Conservation (phyloP, 1,140 invertebrate genomes). For the Laupala kohalensis region DNA sequence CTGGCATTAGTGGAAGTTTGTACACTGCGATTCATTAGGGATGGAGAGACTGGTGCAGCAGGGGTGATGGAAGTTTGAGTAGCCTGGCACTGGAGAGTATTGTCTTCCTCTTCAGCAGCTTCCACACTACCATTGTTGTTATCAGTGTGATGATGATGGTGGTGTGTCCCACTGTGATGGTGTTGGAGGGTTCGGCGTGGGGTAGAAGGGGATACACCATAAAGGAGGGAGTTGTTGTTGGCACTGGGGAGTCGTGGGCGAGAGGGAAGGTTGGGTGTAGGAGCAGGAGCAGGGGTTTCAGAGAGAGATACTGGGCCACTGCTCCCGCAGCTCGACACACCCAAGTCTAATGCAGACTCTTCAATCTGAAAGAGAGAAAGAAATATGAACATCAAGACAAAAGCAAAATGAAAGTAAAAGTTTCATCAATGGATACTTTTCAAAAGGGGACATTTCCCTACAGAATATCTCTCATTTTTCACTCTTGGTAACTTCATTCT, state of each 20-base stretch:
- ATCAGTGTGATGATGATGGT: slow-evolving; percentile 25
- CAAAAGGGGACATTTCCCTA: too few relatives aligned
- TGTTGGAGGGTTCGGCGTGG: too few relatives aligned
- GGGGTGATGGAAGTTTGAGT: slow-evolving; percentile 25
- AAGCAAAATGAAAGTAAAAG: too few relatives aligned
- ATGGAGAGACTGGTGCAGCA: slow-evolving; percentile 39
- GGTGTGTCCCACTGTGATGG: too few relatives aligned
- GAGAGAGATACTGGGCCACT: slow-evolving; percentile 16
- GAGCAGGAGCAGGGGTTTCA: too few relatives aligned
- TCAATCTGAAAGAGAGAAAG: too few relatives aligned
- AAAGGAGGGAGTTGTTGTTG: neutral
- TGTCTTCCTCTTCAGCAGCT: neutral
- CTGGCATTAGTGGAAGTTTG: slow-evolving; percentile 40
- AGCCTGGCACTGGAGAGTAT: neutral
- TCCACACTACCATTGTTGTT: slow-evolving; percentile 34
- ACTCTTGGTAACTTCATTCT: too few relatives aligned
- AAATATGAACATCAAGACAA: too few relatives aligned
- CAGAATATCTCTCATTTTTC: too few relatives aligned
- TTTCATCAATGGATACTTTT: too few relatives aligned
- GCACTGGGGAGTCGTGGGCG: neutral
- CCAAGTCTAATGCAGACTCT: slow-evolving; percentile 10
- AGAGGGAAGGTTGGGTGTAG: neutral
- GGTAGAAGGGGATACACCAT: neutral
- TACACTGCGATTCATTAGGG: slow-evolving; percentile 54
- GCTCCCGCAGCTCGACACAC: neutral